Evolutionary conservation across 2,797 vertebrate species (phyloP).

Genomic region (Myotis vivesi): DNA sequence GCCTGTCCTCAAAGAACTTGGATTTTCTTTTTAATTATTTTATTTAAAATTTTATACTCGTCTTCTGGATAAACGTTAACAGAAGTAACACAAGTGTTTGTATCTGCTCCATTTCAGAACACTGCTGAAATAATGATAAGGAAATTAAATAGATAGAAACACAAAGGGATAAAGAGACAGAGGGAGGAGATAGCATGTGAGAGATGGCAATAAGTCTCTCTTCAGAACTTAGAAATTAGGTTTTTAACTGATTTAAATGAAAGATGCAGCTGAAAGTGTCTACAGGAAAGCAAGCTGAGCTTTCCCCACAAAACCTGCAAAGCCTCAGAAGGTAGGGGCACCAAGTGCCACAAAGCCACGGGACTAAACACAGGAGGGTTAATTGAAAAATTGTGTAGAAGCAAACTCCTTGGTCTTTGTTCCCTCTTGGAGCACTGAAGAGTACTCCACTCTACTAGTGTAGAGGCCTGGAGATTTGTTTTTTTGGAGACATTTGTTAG

Average conservation of each 20-base stretch:
- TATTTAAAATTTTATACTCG: background rate
- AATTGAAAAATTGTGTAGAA: background rate
- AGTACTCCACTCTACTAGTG: background rate
- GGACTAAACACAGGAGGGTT: background rate
- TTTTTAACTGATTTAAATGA: background rate
- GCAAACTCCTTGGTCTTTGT: background rate
- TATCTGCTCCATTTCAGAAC: background rate
- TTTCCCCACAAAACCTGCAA: background rate
- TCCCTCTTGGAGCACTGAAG: background rate
- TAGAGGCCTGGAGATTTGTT: background rate
- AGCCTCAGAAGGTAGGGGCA: background rate
- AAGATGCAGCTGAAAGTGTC: background rate
- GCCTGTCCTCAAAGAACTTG: background rate
- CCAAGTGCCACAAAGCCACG: background rate
- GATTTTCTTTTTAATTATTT: background rate
- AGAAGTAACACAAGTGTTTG: background rate
- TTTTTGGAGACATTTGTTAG: background rate
- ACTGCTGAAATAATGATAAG: background rate
- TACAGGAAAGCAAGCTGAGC: background rate
- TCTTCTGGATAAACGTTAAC: background rate
- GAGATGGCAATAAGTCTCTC: background rate
- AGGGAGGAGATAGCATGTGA: background rate
- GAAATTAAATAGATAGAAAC: background rate
- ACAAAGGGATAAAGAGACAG: background rate
- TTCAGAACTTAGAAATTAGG: background rate